Evolutionary conservation across 2,888 invertebrate genomes (phyloP), one percentile per base, ranked within the genome.

Genomic region (Linnaemya vulpina): DNA sequence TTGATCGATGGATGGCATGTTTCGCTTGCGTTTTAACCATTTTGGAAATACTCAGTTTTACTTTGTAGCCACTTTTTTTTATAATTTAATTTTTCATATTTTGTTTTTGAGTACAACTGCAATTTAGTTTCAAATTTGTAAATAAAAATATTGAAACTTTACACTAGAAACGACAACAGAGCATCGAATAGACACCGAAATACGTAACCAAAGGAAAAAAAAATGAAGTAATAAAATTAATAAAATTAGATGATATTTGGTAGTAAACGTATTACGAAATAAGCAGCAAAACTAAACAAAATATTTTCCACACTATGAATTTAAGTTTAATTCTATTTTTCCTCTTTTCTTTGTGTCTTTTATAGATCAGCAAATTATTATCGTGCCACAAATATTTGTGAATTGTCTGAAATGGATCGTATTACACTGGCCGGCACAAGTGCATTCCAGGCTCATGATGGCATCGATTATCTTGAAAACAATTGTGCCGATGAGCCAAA

Each of bases 401-500:
- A 96, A 91, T 94, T 97, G 89, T 97, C 97, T 86, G 97, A 96
- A 93, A 97, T 98, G 97, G 97, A 97, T 93, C 95, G 97, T 88
- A 95, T 97, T 93, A 97, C 97, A 75, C 94, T 97, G 90, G 97
- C 96, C 83, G 97, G 97, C 89, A 96, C 96, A 86, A 96, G 94
- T 90, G 94, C 96, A 89, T 96, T 97, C 93, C 95, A 95, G 91
- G 93, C 94, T 86, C 94, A 94, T 87, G 94, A 94, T 92, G 94
- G 94, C 93, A 93, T 89, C 90, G 97, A 97, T 92, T 97, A 97
- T 93, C 94, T 97, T 93, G 97, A 98, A 93, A 97, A 97, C 93
- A 97, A 97, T 93, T 98, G 97, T 92, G 97, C 97, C 70, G 97
- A 97, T 90, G 97, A 98, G 91, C 97, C 97, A 49, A 96, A 97